phyloP scores from a whole-genome alignment of 2,888 invertebrate species.

The Hylaea fasciaria region DNA sequence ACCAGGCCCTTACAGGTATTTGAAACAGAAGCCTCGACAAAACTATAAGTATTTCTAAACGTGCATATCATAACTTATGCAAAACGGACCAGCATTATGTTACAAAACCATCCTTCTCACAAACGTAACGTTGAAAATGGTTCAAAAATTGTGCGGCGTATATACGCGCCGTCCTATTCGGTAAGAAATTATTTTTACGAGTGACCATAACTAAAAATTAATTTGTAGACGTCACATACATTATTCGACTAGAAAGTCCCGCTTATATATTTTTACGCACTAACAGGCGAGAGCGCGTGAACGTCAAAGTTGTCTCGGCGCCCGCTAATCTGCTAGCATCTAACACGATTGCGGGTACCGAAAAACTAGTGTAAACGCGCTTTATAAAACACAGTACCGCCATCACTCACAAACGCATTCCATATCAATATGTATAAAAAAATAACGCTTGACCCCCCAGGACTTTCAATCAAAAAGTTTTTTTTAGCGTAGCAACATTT shows the following conservation, averaged over 20 bases:
- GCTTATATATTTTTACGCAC: background rate
- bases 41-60: slow-evolving; percentile 2
- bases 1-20: slow-evolving; percentile 1
- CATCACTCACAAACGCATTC: too few species aligned
- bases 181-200: slow-evolving; percentile 11
- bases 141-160: slow-evolving; percentile 7
- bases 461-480: too few species aligned
- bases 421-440: too few species aligned
- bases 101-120: slow-evolving; percentile 4
- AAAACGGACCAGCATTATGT: slow-evolving; percentile 14
- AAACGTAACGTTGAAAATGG: slow-evolving; percentile 12
- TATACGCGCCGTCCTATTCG: slow-evolving; percentile 1
- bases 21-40: slow-evolving; percentile 23
- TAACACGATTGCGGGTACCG: too few species aligned
- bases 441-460: too few species aligned
- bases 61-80: slow-evolving; percentile 13
- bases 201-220: background rate
- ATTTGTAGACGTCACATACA: too few species aligned
- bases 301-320: too few species aligned
- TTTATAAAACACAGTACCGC: too few species aligned
- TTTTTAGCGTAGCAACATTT: background rate
- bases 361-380: too few species aligned
- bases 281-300: too few species aligned
- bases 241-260: background rate
- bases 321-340: too few species aligned